These are phyloP conservation scores for Melipona beecheii DNA, from an alignment of 2,888 invertebrate species.

Conservation along the genomic window DNA sequence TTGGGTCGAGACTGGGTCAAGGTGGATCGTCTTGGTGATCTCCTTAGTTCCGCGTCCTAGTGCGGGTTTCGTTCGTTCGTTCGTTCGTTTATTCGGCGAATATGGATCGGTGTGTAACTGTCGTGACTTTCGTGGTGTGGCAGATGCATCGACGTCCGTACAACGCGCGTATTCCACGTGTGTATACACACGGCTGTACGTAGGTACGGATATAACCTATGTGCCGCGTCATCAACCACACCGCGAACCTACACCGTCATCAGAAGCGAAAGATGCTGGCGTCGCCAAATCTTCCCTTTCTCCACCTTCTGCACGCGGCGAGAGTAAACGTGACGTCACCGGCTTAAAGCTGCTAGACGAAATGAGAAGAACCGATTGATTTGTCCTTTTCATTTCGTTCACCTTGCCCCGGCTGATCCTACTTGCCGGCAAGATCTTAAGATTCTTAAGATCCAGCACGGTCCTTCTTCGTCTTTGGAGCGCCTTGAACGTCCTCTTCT, in stretches of 20 bases:
- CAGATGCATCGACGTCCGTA: background rate
- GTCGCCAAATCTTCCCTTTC: slow-evolving; percentile 81
- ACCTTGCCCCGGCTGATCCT: slow-evolving; percentile 31
- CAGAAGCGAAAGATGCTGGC: slow-evolving; percentile 81
- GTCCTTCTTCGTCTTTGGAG: background rate
- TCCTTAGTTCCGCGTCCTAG: slow-evolving; percentile 61
- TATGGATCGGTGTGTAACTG: slow-evolving; percentile 44
- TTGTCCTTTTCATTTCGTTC: slow-evolving; percentile 58
- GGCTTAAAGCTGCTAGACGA: slow-evolving; percentile 75
- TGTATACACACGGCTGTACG: slow-evolving; percentile 2
- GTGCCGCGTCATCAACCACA: slow-evolving; percentile 79
- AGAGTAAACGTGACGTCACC: slow-evolving; percentile 80
- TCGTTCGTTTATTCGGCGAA: slow-evolving; percentile 70
- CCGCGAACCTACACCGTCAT: slow-evolving; percentile 78
- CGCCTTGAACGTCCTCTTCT: background rate
- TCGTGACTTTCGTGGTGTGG: background rate
- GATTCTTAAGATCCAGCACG: background rate
- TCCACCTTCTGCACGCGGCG: slow-evolving; percentile 71
- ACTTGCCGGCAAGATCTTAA: background rate
- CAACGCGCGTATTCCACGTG: slow-evolving; percentile 5
- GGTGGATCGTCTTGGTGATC: slow-evolving; percentile 73
- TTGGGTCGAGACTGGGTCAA: slow-evolving; percentile 76
- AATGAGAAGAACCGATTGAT: slow-evolving; percentile 70
- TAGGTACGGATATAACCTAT: slow-evolving; percentile 73
- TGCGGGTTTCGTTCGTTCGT: slow-evolving; percentile 69